Conservation (phyloP, 2,113 vertebrate species). For the Rhinogobius similis region DNA sequence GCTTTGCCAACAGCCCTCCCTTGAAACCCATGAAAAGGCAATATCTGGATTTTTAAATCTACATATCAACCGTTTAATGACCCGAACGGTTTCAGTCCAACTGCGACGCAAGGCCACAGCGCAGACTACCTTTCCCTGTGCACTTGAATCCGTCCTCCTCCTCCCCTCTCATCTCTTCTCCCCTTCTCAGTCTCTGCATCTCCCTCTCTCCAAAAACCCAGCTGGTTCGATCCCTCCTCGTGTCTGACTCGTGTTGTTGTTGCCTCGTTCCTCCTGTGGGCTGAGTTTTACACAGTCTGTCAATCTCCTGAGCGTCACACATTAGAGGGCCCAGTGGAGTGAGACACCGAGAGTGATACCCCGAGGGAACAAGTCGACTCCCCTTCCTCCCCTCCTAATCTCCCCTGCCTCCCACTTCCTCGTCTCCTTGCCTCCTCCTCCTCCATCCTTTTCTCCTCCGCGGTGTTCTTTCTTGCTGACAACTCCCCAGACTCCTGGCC, state of each 20-base stretch:
- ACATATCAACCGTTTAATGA: neutral
- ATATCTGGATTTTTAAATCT: too few relatives aligned
- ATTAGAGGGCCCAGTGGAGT: slow-evolving; percentile 78
- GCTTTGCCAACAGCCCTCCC: too few relatives aligned
- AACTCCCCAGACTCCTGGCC: slow-evolving; percentile 64
- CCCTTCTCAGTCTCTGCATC: neutral
- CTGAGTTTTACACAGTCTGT: slow-evolving; percentile 77
- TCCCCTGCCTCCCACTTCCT: slow-evolving; percentile 16
- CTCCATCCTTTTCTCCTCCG: neutral
- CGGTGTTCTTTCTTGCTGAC: slow-evolving; percentile 37
- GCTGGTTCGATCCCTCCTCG: slow-evolving; percentile 48
- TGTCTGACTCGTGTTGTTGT: slow-evolving; percentile 65
- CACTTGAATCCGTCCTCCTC: neutral
- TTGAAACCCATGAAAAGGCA: too few relatives aligned
- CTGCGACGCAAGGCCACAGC: neutral
- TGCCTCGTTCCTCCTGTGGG: slow-evolving; percentile 74
- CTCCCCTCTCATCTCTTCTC: neutral
- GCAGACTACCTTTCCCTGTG: neutral
- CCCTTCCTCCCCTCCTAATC: slow-evolving; percentile 62
- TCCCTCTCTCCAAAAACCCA: slow-evolving; percentile 23
- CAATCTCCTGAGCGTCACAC: slow-evolving; percentile 77
- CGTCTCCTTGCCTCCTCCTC: neutral
- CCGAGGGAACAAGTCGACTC: slow-evolving; percentile 44
- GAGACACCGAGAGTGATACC: slow-evolving; percentile 72
- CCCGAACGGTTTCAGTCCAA: neutral